Conservation (phyloP, 37 sponge, comb jelly and placozoan species). For the Geodia barretti region DNA sequence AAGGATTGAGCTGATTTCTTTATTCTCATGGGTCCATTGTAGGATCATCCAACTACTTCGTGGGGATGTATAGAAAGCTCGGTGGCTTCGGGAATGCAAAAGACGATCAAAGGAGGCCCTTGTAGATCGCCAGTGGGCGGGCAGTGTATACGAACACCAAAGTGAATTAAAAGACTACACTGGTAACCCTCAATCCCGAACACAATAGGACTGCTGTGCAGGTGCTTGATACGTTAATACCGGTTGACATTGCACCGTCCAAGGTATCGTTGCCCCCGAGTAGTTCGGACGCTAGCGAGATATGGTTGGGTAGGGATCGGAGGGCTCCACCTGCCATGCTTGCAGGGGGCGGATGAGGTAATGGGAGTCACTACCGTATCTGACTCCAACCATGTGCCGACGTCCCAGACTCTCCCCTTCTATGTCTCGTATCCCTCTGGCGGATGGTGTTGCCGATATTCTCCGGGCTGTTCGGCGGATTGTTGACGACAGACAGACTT, state of each 20-base stretch:
- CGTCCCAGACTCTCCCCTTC: conserved; percentile 70
- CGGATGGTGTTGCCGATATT: too few species aligned
- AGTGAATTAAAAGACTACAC: background rate
- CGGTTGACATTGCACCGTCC: background rate
- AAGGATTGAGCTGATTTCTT: too few species aligned
- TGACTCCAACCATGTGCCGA: conserved; percentile 64
- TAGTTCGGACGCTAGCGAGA: background rate
- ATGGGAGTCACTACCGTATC: conserved; percentile 21
- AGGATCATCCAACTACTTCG: conserved; percentile 54
- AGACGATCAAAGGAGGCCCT: conserved; percentile 55
- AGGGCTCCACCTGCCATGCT: background rate
- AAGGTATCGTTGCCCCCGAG: background rate
- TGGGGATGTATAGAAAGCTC: too few species aligned
- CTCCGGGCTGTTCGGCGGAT: too few species aligned
- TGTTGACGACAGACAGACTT: too few species aligned
- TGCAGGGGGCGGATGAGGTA: background rate
- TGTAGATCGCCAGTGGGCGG: background rate
- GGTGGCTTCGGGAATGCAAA: conserved; percentile 44
- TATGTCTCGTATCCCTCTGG: conserved; percentile 43
- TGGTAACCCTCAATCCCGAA: background rate
- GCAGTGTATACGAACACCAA: background rate
- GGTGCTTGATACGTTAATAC: background rate
- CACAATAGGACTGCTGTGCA: background rate
- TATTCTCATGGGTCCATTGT: conserved; percentile 48
- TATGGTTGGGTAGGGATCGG: background rate